Evolutionary conservation across 2,113 vertebrate genomes (phyloP), one percentile per base, ranked within the genome.

Genomic region (Hippoglossus stenolepis): DNA sequence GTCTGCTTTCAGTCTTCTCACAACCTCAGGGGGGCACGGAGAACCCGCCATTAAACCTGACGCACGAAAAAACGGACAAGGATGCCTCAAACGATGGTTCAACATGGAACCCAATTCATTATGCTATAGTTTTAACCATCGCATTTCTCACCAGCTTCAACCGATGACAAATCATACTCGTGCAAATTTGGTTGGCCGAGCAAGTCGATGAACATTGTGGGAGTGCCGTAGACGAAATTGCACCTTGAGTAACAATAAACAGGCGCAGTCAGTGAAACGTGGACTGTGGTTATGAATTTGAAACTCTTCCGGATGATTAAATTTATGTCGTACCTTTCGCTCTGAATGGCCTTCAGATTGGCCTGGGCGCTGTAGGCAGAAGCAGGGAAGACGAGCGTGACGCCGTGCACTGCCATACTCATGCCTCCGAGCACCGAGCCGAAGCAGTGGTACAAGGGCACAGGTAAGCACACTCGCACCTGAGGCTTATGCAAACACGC

Each of bases 151-250:
- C 98, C 98, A 83, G 90, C 92, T 77, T 87, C 78, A 35, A 96
- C 35, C 68, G 89, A 66, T 0, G 97, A 96, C 80, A 96, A 75
- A 83, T 97, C 80, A 0, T 93, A 96, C 80, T 93, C 94, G 85
- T 92, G 90, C 60, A 96, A 90, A 64, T 96, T 93, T 0, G 88
- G 94, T 78, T 96, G 96, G 65, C 87, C 90, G 18, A 99, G 89
- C 85, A 98, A 92, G 88, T 98, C 97, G 73, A 96, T 94, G 59
- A 74, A 97, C 97, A 99, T 99, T 15, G 97, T 99, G 0, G 97
- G 97, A 0, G 97, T 99, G 70, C 97, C 97, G 0, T 94, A 94
- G 31, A 96, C 0, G 71, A 83, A 4, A 17, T 91, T 94, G 66
- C 97, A 97, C 68, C 97, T 96, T 23, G 8, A 73, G 40, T 24